Conservation (phyloP, 2,113 vertebrate genomes). For the Acrocephalus arundinaceus region DNA sequence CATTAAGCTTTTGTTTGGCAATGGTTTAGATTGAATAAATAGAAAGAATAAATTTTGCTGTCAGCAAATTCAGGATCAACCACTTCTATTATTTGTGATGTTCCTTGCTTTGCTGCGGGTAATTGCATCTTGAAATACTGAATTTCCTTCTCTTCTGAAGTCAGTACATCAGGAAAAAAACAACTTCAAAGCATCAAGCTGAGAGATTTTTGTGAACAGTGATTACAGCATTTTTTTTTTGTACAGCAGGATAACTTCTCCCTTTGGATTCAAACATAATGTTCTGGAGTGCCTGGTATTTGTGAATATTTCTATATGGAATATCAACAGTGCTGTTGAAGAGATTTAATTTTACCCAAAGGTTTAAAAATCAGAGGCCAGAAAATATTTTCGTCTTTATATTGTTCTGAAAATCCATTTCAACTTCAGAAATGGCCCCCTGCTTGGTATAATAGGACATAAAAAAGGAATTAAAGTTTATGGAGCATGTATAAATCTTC, state of each 20-base stretch:
- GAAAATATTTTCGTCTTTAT: slow-evolving; percentile 44
- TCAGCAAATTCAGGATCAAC: background rate
- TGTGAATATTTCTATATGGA: background rate
- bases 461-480: slow-evolving; percentile 49
- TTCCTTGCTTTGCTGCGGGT: background rate
- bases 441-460: slow-evolving; percentile 37
- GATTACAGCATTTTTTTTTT: slow-evolving; percentile 47
- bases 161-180: background rate
- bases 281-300: slow-evolving; percentile 25
- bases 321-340: slow-evolving; percentile 2
- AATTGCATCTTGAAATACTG: slow-evolving; percentile 23
- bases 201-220: slow-evolving; percentile 28
- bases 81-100: background rate
- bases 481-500: slow-evolving; percentile 43
- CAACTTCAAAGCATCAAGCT: background rate
- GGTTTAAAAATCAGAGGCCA: slow-evolving; percentile 47
- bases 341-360: slow-evolving; percentile 45
- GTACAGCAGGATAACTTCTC: slow-evolving; percentile 39
- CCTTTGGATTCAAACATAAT: slow-evolving; percentile 27
- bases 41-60: background rate
- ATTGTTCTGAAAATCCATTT: slow-evolving; percentile 52
- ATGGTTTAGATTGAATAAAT: background rate
- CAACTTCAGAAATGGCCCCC: slow-evolving; percentile 38
- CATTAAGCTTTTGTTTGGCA: background rate
- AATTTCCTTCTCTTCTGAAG: slow-evolving; percentile 26